phyloP scores from a whole-genome alignment of 2,113 vertebrate genomes.

The Peucedramus taeniatus region DNA sequence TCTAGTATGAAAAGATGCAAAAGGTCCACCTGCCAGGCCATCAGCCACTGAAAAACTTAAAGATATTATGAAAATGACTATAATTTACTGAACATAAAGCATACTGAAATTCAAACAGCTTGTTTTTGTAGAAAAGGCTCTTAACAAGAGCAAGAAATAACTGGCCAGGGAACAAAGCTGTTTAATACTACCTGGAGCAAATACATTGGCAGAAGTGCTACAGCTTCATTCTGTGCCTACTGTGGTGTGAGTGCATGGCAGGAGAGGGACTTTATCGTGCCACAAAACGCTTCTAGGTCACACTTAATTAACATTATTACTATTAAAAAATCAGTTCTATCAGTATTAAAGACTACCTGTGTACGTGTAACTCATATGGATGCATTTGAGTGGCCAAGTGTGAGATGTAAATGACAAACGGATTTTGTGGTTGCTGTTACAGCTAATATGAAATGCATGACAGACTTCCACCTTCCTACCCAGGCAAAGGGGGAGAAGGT shows the following conservation, averaged over 20 bases:
- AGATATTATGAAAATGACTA: not conserved
- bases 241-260: accelerated
- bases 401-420: not conserved
- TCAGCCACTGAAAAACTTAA: not conserved
- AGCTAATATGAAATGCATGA: not conserved
- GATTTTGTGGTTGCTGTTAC: not conserved
- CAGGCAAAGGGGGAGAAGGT: not conserved
- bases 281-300: not conserved
- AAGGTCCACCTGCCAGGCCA: not conserved
- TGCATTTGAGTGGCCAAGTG: not conserved
- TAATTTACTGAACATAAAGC: not conserved
- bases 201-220: not conserved
- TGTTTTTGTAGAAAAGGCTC: not conserved
- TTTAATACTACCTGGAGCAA: not conserved
- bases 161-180: not conserved
- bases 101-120: not conserved
- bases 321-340: not conserved
- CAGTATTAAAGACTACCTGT: not conserved
- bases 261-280: accelerated
- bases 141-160: not conserved
- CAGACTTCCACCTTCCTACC: not conserved
- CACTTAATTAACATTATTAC: not conserved
- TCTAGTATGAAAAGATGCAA: not conserved
- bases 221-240: not conserved
- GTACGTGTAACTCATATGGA: not conserved